phyloP scores from a whole-genome alignment of 2,113 vertebrate genomes.

The Rhabdornis inornatus region DNA sequence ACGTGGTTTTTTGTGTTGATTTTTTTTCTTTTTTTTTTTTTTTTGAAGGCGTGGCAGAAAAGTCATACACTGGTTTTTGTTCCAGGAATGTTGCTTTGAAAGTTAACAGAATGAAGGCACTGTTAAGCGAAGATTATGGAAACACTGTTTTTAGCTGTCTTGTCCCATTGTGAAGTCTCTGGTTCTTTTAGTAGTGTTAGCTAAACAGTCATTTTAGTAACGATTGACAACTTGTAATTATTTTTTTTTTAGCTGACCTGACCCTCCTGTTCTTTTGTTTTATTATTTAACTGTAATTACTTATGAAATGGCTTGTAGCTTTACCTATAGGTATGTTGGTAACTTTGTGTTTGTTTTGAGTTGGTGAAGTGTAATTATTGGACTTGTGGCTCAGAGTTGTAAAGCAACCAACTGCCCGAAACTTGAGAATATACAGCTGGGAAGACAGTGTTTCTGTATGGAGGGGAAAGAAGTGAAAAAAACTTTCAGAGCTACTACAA shows the following conservation, averaged over 20 bases:
- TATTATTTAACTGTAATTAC: background rate
- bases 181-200: background rate
- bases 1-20: background rate
- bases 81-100: conserved; percentile 39
- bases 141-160: background rate
- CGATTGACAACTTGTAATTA: background rate
- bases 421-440: background rate
- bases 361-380: background rate
- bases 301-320: background rate
- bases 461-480: background rate
- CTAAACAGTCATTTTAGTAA: background rate
- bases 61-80: conserved; percentile 37
- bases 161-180: background rate
- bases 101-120: background rate
- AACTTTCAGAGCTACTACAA: background rate
- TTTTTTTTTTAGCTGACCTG: background rate
- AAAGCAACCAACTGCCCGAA: background rate
- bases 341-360: background rate
- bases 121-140: background rate
- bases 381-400: background rate
- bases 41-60: conserved; percentile 10
- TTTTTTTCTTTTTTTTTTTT: background rate
- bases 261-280: background rate
- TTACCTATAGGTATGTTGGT: background rate
- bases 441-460: background rate